Percentiles rank a stretch among this genome's conserved stretches.
These are phyloP conservation scores for Pterostichus niger DNA, from an alignment of 2,888 invertebrate genomes.

Conservation along the genomic window DNA sequence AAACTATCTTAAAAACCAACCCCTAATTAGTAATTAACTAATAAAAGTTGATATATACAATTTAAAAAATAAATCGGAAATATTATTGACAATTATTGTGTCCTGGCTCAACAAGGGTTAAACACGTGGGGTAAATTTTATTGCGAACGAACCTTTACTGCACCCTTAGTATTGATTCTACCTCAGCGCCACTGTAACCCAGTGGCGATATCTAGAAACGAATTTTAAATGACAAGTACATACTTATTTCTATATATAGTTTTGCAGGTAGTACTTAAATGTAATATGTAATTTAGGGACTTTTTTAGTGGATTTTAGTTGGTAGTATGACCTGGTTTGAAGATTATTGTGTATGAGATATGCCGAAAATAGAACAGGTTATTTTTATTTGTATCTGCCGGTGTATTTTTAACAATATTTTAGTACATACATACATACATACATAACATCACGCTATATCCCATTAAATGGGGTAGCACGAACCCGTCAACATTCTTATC, in stretches of 20 bases:
- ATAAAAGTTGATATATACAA: no score
- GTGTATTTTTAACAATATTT: background rate
- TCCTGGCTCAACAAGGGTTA: no score
- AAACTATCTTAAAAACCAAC: no score
- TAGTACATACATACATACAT: no score
- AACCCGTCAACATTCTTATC: no score
- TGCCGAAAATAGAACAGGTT: background rate
- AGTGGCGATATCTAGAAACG: background rate
- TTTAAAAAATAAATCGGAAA: no score
- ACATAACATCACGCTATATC: no score
- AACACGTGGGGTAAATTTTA: background rate
- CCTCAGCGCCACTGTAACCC: constrained; percentile 10
- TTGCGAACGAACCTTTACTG: constrained; percentile 19
- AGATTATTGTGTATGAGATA: background rate
- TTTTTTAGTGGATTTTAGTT: background rate
- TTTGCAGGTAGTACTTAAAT: background rate
- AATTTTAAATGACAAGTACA: constrained; percentile 2
- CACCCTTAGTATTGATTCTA: constrained; percentile 21
- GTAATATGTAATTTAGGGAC: background rate
- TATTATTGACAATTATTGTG: no score
- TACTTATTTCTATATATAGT: constrained; percentile 18
- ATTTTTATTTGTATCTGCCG: background rate
- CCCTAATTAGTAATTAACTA: no score
- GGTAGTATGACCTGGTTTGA: constrained; percentile 17
- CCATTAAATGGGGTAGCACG: no score